These are phyloP conservation scores for Megaceryle torquata DNA, from an alignment of 2,113 vertebrate genomes.

Conservation along the genomic window DNA sequence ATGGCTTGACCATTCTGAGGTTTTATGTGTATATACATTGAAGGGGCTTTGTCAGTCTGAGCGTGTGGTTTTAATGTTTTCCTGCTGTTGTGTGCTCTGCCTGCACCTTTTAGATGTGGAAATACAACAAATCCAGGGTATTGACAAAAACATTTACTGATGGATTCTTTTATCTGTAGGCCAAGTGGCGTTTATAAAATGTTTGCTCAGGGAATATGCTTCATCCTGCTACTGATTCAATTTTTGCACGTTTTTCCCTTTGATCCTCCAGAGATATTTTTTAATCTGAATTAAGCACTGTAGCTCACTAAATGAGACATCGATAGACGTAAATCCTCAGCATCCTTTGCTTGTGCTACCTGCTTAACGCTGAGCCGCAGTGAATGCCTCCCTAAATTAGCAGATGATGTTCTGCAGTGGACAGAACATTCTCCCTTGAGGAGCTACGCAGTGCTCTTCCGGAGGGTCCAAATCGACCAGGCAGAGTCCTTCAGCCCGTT, in stretches of 20 bases:
- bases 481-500: neutral
- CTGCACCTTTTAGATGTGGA: conserved; percentile 50
- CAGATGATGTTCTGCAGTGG: neutral
- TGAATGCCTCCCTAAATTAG: neutral
- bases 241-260: neutral
- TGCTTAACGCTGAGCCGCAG: neutral
- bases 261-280: neutral
- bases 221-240: neutral
- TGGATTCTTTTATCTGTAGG: conserved; percentile 20
- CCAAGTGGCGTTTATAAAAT: neutral
- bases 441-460: neutral
- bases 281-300: neutral
- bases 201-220: neutral
- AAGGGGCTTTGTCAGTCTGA: conserved; percentile 56
- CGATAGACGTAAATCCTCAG: neutral
- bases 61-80: conserved; percentile 64
- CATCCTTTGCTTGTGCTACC: neutral
- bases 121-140: conserved; percentile 26
- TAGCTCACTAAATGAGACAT: neutral
- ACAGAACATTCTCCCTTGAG: neutral
- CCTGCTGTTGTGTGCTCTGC: conserved; percentile 68
- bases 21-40: conserved; percentile 65
- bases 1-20: conserved; percentile 52
- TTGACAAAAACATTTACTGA: conserved; percentile 27
- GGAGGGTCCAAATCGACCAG: neutral